Evolutionary conservation across 1,140 invertebrate species (phyloP).

Genomic region (Drosophila tristis): DNA sequence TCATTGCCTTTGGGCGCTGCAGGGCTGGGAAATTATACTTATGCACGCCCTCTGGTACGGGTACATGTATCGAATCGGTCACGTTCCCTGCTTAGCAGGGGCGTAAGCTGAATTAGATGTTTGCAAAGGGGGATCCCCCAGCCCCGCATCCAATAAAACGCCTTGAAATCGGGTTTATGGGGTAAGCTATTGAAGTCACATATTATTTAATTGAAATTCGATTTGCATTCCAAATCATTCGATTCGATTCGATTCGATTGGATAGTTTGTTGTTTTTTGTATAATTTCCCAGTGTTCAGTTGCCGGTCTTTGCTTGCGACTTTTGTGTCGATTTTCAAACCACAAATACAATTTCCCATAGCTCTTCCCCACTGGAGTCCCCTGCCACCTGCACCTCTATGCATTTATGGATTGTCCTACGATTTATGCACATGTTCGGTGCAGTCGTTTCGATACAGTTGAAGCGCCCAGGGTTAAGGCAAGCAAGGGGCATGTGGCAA

Average conservation of each 20-base stretch:
- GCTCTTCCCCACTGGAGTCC: not conserved
- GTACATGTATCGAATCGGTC: constrained; percentile 3
- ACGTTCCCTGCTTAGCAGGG: constrained; percentile 43
- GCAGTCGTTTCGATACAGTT: constrained; percentile 22
- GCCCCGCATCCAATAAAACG: no score
- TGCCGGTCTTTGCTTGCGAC: constrained; percentile 9
- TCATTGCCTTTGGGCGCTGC: constrained; percentile 51
- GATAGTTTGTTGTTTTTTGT: not conserved
- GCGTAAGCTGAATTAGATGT: not conserved
- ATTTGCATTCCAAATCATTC: no score
- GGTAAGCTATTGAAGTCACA: no score
- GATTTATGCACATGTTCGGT: constrained; percentile 36
- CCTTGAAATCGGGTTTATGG: no score
- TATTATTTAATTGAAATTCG: no score
- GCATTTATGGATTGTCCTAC: constrained; percentile 21
- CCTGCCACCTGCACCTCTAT: not conserved
- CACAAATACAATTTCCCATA: constrained; percentile 42
- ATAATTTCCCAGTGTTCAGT: not conserved
- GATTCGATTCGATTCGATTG: no score
- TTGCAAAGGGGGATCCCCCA: no score
- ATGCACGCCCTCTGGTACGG: constrained; percentile 4
- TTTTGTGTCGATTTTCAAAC: constrained; percentile 27
- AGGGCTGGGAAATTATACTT: constrained; percentile 60
- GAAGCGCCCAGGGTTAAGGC: constrained; percentile 22
- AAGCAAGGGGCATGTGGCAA: constrained; percentile 68